Evolutionary conservation across 2,888 invertebrate species (phyloP).

Genomic region (Osmoderma eremita): DNA sequence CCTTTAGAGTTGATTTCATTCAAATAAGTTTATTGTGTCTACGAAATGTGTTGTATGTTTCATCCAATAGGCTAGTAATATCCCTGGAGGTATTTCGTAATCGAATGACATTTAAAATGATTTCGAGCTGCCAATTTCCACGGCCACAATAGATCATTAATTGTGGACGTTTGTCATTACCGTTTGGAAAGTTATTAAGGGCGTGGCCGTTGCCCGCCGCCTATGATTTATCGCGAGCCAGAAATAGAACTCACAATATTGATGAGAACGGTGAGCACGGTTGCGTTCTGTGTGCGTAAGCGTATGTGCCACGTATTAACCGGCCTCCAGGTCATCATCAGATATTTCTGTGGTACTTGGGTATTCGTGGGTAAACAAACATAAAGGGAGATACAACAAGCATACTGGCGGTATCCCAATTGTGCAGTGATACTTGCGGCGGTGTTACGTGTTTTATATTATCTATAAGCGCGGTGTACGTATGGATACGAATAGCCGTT

Average conservation of each 20-base stretch:
- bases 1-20: no score
- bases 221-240: slow-evolving; percentile 39
- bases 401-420: no score
- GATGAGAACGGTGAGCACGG: slow-evolving; percentile 30
- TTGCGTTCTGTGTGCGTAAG: no score
- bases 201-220: slow-evolving; percentile 31
- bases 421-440: no score
- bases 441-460: no score
- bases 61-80: no score
- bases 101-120: slow-evolving; percentile 12
- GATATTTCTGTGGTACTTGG: neutral
- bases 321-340: slow-evolving; percentile 26
- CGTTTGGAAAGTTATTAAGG: slow-evolving; percentile 46
- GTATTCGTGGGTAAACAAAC: no score
- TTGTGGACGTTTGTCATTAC: slow-evolving; percentile 45
- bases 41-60: no score
- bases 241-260: slow-evolving; percentile 40
- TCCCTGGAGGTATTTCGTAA: no score
- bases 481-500: neutral
- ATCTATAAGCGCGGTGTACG: neutral
- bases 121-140: slow-evolving; percentile 42
- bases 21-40: no score
- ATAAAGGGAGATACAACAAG: no score
- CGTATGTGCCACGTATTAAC: slow-evolving; percentile 14
- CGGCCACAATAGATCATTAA: slow-evolving; percentile 44